A percentile compares a stretch with the other conserved stretches of the same genome.
Evolutionary conservation across 2,888 invertebrate genomes (phyloP).

Genomic region (Cerceris rybyensis): DNA sequence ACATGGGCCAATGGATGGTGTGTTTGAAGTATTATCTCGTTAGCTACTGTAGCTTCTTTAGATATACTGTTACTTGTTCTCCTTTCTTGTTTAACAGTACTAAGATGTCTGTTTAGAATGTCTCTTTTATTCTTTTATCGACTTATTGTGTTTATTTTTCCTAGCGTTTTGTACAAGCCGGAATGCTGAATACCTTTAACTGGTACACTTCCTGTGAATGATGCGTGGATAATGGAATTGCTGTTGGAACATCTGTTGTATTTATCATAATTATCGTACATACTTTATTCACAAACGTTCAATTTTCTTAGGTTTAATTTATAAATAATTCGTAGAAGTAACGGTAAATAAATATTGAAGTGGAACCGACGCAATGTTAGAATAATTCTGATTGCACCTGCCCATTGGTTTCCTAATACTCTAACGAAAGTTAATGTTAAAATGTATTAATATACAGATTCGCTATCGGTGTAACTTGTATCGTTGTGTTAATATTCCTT

Average conservation of each 20-base stretch:
- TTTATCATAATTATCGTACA: slow-evolving; percentile 5
- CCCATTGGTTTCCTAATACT: slow-evolving; percentile 52
- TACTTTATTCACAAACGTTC: slow-evolving; percentile 25
- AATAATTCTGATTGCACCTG: slow-evolving; percentile 55
- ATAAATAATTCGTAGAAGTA: slow-evolving; percentile 60
- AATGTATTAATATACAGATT: neutral
- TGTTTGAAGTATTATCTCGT: too few species aligned
- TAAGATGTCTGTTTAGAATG: too few species aligned
- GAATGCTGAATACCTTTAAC: too few species aligned
- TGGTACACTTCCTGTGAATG: neutral
- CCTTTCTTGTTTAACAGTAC: too few species aligned
- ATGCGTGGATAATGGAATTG: neutral
- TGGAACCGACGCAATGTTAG: slow-evolving; percentile 20
- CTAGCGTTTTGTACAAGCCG: too few species aligned
- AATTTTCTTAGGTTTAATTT: slow-evolving; percentile 46
- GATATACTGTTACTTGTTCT: too few species aligned
- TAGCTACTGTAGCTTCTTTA: too few species aligned
- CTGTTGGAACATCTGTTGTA: neutral
- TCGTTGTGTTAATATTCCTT: neutral
- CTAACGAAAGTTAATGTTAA: neutral
- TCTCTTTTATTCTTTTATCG: too few species aligned
- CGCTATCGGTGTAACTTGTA: neutral
- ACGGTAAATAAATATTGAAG: slow-evolving; percentile 57
- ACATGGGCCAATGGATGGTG: too few species aligned
- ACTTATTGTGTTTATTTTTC: too few species aligned